A percentile compares a stretch with the other conserved stretches of the same genome.
Conservation (phyloP, 2,797 vertebrate genomes). For the Neosalanx taihuensis region DNA sequence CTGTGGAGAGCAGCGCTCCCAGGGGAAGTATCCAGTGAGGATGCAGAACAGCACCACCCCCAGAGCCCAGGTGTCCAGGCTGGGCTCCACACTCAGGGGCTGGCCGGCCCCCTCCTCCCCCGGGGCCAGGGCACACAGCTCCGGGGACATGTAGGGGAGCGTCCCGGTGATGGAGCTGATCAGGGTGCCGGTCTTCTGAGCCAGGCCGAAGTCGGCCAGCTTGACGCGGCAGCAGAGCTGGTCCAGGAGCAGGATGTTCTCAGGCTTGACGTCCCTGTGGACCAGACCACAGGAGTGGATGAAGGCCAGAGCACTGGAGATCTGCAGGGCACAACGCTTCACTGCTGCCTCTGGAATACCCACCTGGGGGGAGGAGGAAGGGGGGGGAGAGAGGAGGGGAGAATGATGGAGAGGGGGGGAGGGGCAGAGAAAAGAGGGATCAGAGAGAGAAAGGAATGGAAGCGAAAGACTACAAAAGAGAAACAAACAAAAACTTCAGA, state of each 20-base stretch:
- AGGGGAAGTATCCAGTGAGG: constrained; percentile 81
- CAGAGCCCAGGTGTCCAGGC: constrained; percentile 80
- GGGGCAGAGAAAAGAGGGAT: too few species aligned
- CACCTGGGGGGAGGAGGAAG: constrained; percentile 52
- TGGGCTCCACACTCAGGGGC: constrained; percentile 72
- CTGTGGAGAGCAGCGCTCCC: constrained; percentile 65
- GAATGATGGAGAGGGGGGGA: too few species aligned
- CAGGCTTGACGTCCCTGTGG: constrained; percentile 81
- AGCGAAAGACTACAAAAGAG: background rate
- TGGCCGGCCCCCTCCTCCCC: constrained; percentile 60
- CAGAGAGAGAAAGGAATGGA: background rate
- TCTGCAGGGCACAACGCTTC: constrained; percentile 76
- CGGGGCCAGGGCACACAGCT: constrained; percentile 71
- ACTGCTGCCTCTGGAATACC: constrained; percentile 76
- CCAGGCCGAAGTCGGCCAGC: constrained; percentile 81
- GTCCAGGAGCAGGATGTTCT: constrained; percentile 80
- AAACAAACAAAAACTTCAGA: background rate
- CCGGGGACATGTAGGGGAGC: constrained; percentile 79
- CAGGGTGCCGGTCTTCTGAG: constrained; percentile 74
- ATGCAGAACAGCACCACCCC: constrained; percentile 80
- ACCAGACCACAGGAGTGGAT: constrained; percentile 78
- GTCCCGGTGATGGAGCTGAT: constrained; percentile 76
- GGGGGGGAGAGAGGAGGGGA: background rate
- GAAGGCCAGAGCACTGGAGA: constrained; percentile 78
- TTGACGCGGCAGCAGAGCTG: constrained; percentile 73